These are phyloP conservation scores for Balearica regulorum DNA, from an alignment of 2,797 vertebrate genomes.

Conservation along the genomic window DNA sequence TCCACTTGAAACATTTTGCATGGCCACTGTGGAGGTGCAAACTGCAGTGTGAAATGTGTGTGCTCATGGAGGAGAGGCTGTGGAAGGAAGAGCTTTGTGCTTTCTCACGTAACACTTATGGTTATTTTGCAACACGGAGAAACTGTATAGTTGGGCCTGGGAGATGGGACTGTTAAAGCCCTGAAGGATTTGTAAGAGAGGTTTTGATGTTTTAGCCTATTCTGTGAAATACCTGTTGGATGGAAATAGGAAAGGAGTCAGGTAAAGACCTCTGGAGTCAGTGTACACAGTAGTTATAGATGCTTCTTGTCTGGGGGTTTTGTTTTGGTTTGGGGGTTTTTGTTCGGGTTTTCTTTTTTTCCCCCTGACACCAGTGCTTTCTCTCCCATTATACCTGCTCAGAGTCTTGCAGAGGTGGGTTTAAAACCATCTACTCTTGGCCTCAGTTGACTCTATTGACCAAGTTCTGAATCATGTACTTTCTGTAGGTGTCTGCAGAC, in stretches of 20 bases:
- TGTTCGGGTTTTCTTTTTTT: too few species aligned
- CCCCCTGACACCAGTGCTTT: background rate
- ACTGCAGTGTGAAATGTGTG: background rate
- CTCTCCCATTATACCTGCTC: background rate
- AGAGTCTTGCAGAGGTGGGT: background rate
- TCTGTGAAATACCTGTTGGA: background rate
- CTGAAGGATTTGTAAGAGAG: background rate
- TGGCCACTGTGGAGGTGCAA: background rate
- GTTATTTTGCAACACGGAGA: background rate
- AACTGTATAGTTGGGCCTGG: background rate
- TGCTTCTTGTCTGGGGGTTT: background rate
- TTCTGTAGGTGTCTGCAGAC: background rate
- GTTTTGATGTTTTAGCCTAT: background rate
- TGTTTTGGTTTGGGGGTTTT: too few species aligned
- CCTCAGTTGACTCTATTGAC: background rate
- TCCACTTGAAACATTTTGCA: background rate
- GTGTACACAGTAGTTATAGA: background rate
- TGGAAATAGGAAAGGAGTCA: background rate
- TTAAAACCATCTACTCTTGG: background rate
- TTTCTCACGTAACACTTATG: background rate
- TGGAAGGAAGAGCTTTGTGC: background rate
- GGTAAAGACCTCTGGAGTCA: background rate
- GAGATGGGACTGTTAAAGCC: background rate
- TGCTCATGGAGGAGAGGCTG: background rate
- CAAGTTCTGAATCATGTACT: background rate